These are phyloP conservation scores for Odontomyia ornata DNA, from an alignment of 2,888 invertebrate species.

Conservation along the genomic window DNA sequence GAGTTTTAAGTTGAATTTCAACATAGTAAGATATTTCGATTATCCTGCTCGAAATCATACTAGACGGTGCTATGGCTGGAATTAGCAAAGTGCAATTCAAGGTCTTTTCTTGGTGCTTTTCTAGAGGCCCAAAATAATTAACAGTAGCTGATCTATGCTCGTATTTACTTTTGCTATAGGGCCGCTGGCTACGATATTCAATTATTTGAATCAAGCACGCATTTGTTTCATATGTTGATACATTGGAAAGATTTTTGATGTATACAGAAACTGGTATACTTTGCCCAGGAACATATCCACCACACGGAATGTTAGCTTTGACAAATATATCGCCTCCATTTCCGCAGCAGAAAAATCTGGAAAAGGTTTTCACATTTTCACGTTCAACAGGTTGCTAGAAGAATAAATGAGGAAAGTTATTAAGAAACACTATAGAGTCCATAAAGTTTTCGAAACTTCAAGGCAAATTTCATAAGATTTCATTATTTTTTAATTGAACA, in stretches of 20 bases:
- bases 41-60: conserved; percentile 75
- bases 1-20: conserved; percentile 68
- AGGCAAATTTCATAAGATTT: too few relatives aligned
- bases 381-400: conserved; percentile 25
- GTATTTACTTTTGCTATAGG: conserved; percentile 61
- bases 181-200: conserved; percentile 61
- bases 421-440: neutral
- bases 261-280: conserved; percentile 74
- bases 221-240: conserved; percentile 71
- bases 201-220: conserved; percentile 73
- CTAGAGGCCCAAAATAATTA: conserved; percentile 68
- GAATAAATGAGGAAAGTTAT: too few relatives aligned
- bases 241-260: conserved; percentile 79
- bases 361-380: neutral
- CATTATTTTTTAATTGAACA: too few relatives aligned
- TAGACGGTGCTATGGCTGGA: conserved; percentile 79
- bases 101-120: conserved; percentile 69
- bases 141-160: conserved; percentile 60
- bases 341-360: conserved; percentile 11
- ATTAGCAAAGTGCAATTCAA: conserved; percentile 73
- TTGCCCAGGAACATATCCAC: conserved; percentile 81
- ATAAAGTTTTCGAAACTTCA: neutral
- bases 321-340: conserved; percentile 5
- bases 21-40: conserved; percentile 79
- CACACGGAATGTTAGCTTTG: conserved; percentile 70